phyloP scores from a whole-genome alignment of 2,888 invertebrate species.

The Isotomurus palustris region DNA sequence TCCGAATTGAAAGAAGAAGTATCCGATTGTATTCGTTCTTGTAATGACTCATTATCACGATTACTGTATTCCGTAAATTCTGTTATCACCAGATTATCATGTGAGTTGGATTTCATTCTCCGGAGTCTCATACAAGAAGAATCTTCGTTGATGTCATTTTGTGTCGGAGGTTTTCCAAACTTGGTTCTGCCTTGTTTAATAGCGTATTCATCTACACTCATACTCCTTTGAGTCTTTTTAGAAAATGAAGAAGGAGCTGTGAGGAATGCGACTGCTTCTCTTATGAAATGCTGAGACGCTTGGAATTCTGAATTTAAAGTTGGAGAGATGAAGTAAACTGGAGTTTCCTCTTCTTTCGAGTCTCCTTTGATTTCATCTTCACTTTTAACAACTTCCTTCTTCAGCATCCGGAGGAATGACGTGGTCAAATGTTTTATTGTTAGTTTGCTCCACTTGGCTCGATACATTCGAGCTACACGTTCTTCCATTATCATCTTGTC shows the following conservation, averaged over 20 bases:
- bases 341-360: not conserved
- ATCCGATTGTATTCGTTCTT: no score
- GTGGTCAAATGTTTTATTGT: conserved; percentile 21
- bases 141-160: no score
- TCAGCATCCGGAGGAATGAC: conserved; percentile 35
- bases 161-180: no score
- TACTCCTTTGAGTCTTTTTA: not conserved
- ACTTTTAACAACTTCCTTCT: conserved; percentile 32
- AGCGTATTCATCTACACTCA: conserved; percentile 3
- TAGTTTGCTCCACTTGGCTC: conserved; percentile 37
- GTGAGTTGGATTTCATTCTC: no score
- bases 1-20: no score
- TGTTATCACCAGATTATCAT: no score
- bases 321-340: conserved; percentile 12
- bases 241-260: not conserved
- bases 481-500: conserved; percentile 28
- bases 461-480: conserved; percentile 34
- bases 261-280: conserved; percentile 20
- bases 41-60: no score
- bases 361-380: conserved; percentile 1
- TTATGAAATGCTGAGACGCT: conserved; percentile 26
- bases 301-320: conserved; percentile 23
- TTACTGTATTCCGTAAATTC: no score
- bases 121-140: no score
- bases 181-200: not conserved